Evolutionary conservation across 2,797 vertebrate genomes (phyloP).

Genomic region (Bovichtus variegatus): DNA sequence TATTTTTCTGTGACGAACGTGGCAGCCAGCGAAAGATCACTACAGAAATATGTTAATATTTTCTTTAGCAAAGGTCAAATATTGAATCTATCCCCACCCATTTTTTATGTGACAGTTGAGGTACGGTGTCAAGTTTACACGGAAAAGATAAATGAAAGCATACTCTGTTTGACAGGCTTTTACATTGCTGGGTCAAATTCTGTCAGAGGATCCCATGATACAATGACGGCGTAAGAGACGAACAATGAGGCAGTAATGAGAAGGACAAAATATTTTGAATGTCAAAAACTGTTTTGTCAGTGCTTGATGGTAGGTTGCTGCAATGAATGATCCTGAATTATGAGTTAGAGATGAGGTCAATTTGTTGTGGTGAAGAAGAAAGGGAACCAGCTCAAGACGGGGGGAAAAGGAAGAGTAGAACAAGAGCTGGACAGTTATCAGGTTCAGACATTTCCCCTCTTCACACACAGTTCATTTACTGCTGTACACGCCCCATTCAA

Average conservation of each 20-base stretch:
- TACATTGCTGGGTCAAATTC: slow-evolving; percentile 49
- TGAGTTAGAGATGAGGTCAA: background rate
- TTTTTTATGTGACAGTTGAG: slow-evolving; percentile 74
- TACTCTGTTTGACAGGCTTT: slow-evolving; percentile 62
- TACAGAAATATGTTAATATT: slow-evolving; percentile 84
- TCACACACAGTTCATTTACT: slow-evolving; percentile 4
- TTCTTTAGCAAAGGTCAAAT: slow-evolving; percentile 80
- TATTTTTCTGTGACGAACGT: slow-evolving; percentile 54
- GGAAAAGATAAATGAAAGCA: slow-evolving; percentile 70
- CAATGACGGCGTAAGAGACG: slow-evolving; percentile 16
- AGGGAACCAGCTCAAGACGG: background rate
- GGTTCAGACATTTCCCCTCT: background rate
- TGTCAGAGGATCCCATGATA: slow-evolving; percentile 38
- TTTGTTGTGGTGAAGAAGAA: slow-evolving; percentile 18
- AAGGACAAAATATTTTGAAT: slow-evolving; percentile 47
- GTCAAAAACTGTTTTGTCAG: slow-evolving; percentile 55
- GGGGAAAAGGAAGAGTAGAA: background rate
- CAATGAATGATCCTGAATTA: slow-evolving; percentile 11
- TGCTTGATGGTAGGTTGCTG: slow-evolving; percentile 37
- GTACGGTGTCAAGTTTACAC: slow-evolving; percentile 65
- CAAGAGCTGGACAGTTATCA: background rate
- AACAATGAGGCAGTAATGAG: slow-evolving; percentile 60
- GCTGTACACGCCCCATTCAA: background rate
- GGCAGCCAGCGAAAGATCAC: slow-evolving; percentile 70
- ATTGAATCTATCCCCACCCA: slow-evolving; percentile 75